Base-by-base conservation (phyloP, 2,888 invertebrate genomes). In the Pristionchus japonicus region DNA sequence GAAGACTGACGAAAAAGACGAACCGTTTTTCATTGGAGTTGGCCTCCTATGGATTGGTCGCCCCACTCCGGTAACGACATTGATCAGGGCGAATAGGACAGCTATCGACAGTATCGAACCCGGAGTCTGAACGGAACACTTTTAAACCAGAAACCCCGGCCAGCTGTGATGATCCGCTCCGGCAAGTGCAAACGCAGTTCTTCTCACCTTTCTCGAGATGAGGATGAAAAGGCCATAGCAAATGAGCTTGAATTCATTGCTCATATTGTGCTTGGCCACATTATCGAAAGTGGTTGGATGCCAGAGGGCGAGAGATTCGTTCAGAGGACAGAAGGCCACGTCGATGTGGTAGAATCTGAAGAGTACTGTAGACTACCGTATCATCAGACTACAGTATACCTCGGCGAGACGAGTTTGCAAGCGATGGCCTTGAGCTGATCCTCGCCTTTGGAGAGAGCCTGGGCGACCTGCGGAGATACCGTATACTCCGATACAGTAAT, bases 291-390 rank as follows among this genome's bases (percentile, higher is more conserved):
- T 93, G 15, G 43, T 31, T 27, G 87, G 87, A 77, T 87, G 77
- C 67, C 91, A 92, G 88, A 94, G 88, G 13, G 92, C 94, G 13
- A 92, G 77, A 23, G 91, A 88, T 57, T 91, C 91, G 64, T 89
- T 90, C 6, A 94, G 88, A 23, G 94, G 94, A 85, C 94, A 94
- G 87, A 94, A 93, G 57, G 92, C 93, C 4, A 93, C 93, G 89
- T 94, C 94, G 74, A 94, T 90, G 87, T 94, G 94, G 89, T 94
- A 94, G 89, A 93, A 94, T 20, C 93, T 92, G 77, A 34, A 70
- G 70, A 70, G n/a, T 31, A 70, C 37, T 1, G 37, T 17, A 70
- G 61, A 13, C 61, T 61, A 61, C 61, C 23, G 61, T 61, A 61
- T 27, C 27, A 23, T 61, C 61, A 6, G 88, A 89, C 86, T 89